Evolutionary conservation across 2,888 invertebrate genomes (phyloP).

Genomic region (Pheosia tremula): DNA sequence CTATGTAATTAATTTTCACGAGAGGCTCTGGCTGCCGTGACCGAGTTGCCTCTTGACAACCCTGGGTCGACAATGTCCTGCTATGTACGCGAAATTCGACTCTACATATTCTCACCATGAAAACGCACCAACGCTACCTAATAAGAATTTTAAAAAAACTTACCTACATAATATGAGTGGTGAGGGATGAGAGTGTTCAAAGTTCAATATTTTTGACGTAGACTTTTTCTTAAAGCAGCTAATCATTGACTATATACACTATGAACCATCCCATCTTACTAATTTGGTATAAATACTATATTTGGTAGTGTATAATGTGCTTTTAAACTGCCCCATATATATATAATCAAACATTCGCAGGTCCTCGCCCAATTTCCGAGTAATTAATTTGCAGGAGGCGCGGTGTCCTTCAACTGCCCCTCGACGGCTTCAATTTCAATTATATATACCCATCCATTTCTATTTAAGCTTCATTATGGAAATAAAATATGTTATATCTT

Average conservation of each 20-base stretch:
- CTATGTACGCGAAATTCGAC: not conserved
- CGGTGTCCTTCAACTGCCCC: slow-evolving; percentile 10
- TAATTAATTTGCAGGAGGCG: slow-evolving; percentile 38
- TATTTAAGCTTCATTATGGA: too few relatives aligned
- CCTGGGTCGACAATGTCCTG: not conserved
- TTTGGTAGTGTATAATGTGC: too few relatives aligned
- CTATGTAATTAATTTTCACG: slow-evolving; percentile 6
- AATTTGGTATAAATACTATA: too few relatives aligned
- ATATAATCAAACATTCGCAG: not conserved
- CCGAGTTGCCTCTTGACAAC: not conserved
- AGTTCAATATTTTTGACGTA: too few relatives aligned
- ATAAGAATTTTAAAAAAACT: too few relatives aligned
- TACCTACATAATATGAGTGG: too few relatives aligned
- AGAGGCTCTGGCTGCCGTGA: not conserved
- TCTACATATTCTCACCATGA: too few relatives aligned
- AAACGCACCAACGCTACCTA: too few relatives aligned
- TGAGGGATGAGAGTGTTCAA: too few relatives aligned
- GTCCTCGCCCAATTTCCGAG: slow-evolving; percentile 5
- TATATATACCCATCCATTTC: not conserved
- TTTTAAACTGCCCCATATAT: not conserved
- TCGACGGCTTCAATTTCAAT: not conserved
- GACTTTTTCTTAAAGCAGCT: too few relatives aligned
- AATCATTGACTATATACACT: too few relatives aligned
- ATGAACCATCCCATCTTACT: not conserved
- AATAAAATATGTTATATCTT: too few relatives aligned